Base-by-base conservation (phyloP, 2,113 vertebrate genomes). In the Gymnogyps californianus region DNA sequence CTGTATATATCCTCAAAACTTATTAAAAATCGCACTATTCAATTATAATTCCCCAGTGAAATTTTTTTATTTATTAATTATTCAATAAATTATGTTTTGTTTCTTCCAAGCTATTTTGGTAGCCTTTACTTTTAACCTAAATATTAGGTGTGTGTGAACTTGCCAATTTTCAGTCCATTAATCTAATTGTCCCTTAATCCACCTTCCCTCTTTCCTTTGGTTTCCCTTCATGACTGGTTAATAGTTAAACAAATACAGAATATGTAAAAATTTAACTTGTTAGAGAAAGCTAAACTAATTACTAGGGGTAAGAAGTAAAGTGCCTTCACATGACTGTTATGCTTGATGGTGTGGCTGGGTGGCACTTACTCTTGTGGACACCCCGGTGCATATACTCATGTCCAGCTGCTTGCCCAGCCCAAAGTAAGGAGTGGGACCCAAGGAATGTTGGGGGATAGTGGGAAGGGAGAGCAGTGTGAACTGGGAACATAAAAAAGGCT, bases 311-410 rank as follows among this genome's bases (percentile, higher is more conserved):
- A n/a, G 16, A 85, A 44, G 34, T 83, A 28, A 38, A 47, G 22
- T 59, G n/a, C 10, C 9, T 61, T 89, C 65, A 15, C 15, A 25
- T 38, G 51, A 22, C 26, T 31, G 20, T 36, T 49, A 9, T 0
- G 19, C 21, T 47, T 65, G 22, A 64, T 54, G 75, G 4, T 71
- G 51, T 44, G 69, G 8, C 19, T 85, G 26, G 16, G 22, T 59
- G 22, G 22, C 18, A 15, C 40, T 62, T 71, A 13, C 3, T 59
- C 6, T 58, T 2, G 2, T 38, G 31, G 38, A 42, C 15, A 10
- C 13, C 34, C 26, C 55, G 26, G 14, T 47, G 14, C 13, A 19
- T 58, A 4, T 31, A 25, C 5, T n/a, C 0, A 0, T 75, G 31
- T 51, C 28, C 51, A 55, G 64, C 14, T 3, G 7, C 52, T 57